Evolutionary conservation across 2,113 vertebrate genomes (phyloP), one percentile per base, ranked within the genome.

Genomic region (Gallinago undulata): DNA sequence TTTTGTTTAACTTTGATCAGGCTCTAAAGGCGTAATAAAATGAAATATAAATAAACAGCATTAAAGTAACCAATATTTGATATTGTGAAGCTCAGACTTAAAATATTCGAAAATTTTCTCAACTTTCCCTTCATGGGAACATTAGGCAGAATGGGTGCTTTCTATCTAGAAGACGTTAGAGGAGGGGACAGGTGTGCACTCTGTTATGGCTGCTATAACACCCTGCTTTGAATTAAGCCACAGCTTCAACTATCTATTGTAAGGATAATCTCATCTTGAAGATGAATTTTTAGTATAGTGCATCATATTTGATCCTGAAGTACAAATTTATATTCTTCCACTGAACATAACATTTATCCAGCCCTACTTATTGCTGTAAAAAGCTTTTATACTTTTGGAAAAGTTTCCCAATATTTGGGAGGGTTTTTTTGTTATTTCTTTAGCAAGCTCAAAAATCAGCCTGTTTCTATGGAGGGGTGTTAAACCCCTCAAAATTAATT

Each of bases 1-100:
- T 45, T 82, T 90, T 48, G 78, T 75, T 87, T 63, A 50, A 19
- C 79, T 96, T 93, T 96, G 95, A 95, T 96, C 80, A 63, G 57
- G 22, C 28, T 94, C 33, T 91, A 67, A 87, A 88, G 31, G 27
- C 78, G 41, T 70, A 47, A 81, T 60, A 70, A 53, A 87, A 75
- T 83, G 43, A 95, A 93, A 93, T 33, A 63, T 73, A 91, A 97
- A 94, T 53, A 47, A 76, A 74, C 22, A 14, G 5, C 8, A 33
- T 81, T 57, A 57, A 89, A 91, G 51, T 50, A 87, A 69, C 47
- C 33, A 67, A 68, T 79, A 14, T 41, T 68, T 84, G n/a, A 43
- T 16, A 37, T 25, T 41, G 35, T 43, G 39, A 62, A 30, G 27
- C 37, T 92, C 53, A 76, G 23, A 33, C 7, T 31, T 64, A 19